A percentile compares a stretch with the other conserved stretches of the same genome.
Evolutionary conservation across 2,113 vertebrate species (phyloP).

Genomic region (Corynorhinus townsendii): DNA sequence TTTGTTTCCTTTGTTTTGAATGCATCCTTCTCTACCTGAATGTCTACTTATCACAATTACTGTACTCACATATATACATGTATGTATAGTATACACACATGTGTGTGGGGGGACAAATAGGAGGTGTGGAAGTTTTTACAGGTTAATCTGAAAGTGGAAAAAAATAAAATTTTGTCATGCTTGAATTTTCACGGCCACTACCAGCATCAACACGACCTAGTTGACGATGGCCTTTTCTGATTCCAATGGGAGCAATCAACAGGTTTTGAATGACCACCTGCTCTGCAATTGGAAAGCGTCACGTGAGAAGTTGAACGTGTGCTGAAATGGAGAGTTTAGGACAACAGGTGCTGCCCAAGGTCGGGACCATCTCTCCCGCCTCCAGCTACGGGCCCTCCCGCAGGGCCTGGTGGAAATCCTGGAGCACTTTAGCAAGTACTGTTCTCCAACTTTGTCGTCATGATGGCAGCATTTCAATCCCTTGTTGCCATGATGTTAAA

Average conservation of each 20-base stretch:
- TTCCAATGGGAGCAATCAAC: not conserved
- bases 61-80: not conserved
- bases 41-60: not conserved
- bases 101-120: not conserved
- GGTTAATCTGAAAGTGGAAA: not conserved
- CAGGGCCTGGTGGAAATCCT: not conserved
- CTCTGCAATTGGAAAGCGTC: not conserved
- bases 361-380: not conserved
- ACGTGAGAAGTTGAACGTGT: not conserved
- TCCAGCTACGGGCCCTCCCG: not conserved
- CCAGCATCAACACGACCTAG: not conserved
- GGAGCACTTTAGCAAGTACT: not conserved
- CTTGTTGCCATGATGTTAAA: not conserved
- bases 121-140: not conserved
- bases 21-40: not conserved
- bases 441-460: not conserved
- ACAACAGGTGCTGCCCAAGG: not conserved
- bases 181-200: not conserved
- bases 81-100: not conserved
- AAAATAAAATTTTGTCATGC: not conserved
- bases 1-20: not conserved
- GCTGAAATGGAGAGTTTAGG: not conserved
- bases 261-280: not conserved
- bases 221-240: not conserved
- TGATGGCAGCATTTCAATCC: not conserved